Percentiles rank a stretch among this genome's conserved stretches.
These are phyloP conservation scores for Griposia aprilina DNA, from an alignment of 2,888 invertebrate species.

Conservation along the genomic window DNA sequence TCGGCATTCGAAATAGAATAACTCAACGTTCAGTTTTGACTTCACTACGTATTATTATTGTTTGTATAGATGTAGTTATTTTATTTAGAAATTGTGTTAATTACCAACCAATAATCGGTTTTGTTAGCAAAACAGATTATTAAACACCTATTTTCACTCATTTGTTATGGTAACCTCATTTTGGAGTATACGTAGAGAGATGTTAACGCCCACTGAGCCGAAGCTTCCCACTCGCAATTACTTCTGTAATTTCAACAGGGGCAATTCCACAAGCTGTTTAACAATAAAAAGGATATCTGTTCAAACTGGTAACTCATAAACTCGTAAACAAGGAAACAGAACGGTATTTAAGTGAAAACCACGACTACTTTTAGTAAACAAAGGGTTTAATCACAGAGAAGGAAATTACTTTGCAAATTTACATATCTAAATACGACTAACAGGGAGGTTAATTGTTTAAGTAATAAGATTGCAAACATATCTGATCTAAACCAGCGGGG, in stretches of 20 bases:
- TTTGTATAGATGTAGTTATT: neutral
- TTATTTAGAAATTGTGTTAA: slow-evolving; percentile 1
- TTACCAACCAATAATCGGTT: neutral
- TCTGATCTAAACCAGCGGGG: neutral
- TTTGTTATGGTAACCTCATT: slow-evolving; percentile 32
- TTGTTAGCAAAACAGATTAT: slow-evolving; percentile 18
- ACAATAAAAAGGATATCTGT: slow-evolving; percentile 36
- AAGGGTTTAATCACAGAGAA: slow-evolving; percentile 20
- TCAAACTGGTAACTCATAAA: slow-evolving; percentile 24
- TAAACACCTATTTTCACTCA: neutral
- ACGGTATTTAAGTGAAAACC: slow-evolving; percentile 22
- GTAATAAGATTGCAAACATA: neutral
- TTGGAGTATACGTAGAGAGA: slow-evolving; percentile 14
- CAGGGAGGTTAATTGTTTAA: neutral
- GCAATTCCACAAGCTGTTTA: slow-evolving; percentile 46
- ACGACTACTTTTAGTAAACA: slow-evolving; percentile 8
- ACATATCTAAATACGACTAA: neutral
- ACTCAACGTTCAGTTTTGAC: no score
- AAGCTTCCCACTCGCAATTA: slow-evolving; percentile 48
- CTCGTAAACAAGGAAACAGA: slow-evolving; percentile 12
- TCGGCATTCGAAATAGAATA: no score
- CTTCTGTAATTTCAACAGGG: slow-evolving; percentile 40
- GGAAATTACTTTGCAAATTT: slow-evolving; percentile 8
- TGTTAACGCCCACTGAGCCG: slow-evolving; percentile 33
- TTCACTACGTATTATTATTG: no score